Percentiles rank a stretch among this genome's conserved stretches.
Evolutionary conservation across 2,888 invertebrate genomes (phyloP).

Genomic region (Bhutanitis thaidina): DNA sequence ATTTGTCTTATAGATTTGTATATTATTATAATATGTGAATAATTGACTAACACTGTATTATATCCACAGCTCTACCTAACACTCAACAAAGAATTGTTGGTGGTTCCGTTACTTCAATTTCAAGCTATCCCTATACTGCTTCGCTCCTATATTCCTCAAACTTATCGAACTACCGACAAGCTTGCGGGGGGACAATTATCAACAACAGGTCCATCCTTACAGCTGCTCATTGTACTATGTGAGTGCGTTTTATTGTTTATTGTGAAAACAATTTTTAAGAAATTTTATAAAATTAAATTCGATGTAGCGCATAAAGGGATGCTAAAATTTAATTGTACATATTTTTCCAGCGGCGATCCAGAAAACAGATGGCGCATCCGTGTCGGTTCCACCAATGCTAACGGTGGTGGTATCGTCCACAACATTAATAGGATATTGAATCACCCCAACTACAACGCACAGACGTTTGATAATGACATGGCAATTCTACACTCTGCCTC

Average conservation of each 20-base stretch:
- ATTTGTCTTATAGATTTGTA: too few relatives aligned
- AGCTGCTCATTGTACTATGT: conserved; percentile 34
- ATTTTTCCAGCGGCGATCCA: conserved; percentile 31
- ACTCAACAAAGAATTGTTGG: conserved; percentile 27
- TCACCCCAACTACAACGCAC: conserved; percentile 32
- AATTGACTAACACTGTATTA: too few relatives aligned
- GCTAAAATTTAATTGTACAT: neutral
- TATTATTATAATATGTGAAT: too few relatives aligned
- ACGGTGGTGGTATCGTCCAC: conserved; percentile 39
- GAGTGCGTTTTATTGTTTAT: conserved; percentile 16
- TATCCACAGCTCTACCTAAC: conserved; percentile 13
- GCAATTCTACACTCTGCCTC: conserved; percentile 34
- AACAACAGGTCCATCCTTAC: conserved; percentile 30
- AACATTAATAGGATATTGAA: conserved; percentile 23
- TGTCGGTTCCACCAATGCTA: conserved; percentile 36
- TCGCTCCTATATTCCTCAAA: conserved; percentile 25
- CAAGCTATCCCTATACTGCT: conserved; percentile 26
- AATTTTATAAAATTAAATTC: too few relatives aligned
- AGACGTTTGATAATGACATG: conserved; percentile 36
- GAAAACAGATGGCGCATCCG: conserved; percentile 33
- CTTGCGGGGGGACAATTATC: conserved; percentile 34
- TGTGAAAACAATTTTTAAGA: too few relatives aligned
- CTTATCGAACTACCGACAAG: conserved; percentile 22
- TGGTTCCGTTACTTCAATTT: conserved; percentile 26
- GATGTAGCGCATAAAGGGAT: too few relatives aligned